Evolutionary conservation across 2,797 vertebrate species (phyloP), one percentile per base, ranked within the genome.

Genomic region (Australoheros facetus): DNA sequence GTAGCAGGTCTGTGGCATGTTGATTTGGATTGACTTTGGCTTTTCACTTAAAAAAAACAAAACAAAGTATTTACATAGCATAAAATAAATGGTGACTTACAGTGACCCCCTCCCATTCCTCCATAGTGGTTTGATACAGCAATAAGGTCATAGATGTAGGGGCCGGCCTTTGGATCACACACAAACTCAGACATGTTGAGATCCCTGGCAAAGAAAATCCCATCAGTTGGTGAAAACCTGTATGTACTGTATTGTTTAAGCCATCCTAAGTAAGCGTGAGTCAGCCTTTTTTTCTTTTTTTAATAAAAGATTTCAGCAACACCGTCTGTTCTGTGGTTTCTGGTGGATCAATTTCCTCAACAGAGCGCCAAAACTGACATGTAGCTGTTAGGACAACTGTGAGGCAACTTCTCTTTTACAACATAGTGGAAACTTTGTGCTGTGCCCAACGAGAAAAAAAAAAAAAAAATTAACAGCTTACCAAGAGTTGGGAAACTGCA

Each of bases 101-200:
- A 99, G 94, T 99, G 98, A 78, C 98, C 98, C 60, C 97, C 97
- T 78, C 98, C 98, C 97, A 99, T 98, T 94, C 97, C 98, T 93
- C 98, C 98, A 62, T 99, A 99, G 93, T 99, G 98, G 96, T 99
- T 99, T 80, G 98, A 98, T 86, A 99, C 97, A 1, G 98, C 98
- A 70, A 99, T 95, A 74, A 99, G 97, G 94, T 99, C 98, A 39
- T 99, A 99, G 30, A 96, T 78, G 0, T 97, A 99, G 5, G 97
- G 97, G 72, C 95, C 94, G 34, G 97, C 97, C 89, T 96, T 96
- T 0, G 95, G 97, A 88, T 98, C 97, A 1, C 96, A 98, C 80
- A 99, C 97, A 94, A 99, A 99, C 93, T 99, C 97, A 0, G 97
- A 98, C 97, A 99, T 98, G 93, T 97, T 96, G 92, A 99, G 95